These are phyloP conservation scores for Maccullochella peelii DNA, from an alignment of 2,113 vertebrate species.

Conservation along the genomic window DNA sequence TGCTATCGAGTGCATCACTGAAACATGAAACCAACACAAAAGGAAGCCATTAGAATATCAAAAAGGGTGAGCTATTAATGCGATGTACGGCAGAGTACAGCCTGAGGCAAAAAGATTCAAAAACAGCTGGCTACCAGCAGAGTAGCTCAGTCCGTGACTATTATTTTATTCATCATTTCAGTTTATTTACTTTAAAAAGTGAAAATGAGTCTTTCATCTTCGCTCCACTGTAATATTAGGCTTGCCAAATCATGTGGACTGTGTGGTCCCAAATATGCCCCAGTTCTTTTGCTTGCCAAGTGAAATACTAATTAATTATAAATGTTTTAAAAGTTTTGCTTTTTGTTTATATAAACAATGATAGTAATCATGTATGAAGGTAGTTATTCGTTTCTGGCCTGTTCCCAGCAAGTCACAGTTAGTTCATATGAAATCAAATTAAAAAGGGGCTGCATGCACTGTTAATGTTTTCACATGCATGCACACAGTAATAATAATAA, in stretches of 20 bases:
- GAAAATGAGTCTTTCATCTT: conserved; percentile 58
- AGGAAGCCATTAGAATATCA: conserved; percentile 52
- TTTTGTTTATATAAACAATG: conserved; percentile 26
- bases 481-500: background rate
- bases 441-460: conserved; percentile 1
- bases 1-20: conserved; percentile 15
- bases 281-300: conserved; percentile 31
- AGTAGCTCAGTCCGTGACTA: conserved; percentile 42
- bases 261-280: conserved; percentile 34
- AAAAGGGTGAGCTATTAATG: conserved; percentile 44
- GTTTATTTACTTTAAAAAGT: conserved; percentile 44
- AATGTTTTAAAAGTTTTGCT: conserved; percentile 18
- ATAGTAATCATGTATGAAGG: conserved; percentile 6
- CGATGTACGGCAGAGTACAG: conserved; percentile 20
- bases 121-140: conserved; percentile 54
- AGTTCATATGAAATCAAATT: conserved; percentile 24
- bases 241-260: conserved; percentile 26
- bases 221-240: background rate
- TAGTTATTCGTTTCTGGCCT: background rate
- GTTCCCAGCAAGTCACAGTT: background rate
- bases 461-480: background rate
- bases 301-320: conserved; percentile 42
- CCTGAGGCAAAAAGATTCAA: conserved; percentile 29
- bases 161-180: conserved; percentile 38
- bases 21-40: conserved; percentile 51